Evolutionary conservation across 2,797 vertebrate genomes (phyloP).

Genomic region (Pelodytes ibericus): DNA sequence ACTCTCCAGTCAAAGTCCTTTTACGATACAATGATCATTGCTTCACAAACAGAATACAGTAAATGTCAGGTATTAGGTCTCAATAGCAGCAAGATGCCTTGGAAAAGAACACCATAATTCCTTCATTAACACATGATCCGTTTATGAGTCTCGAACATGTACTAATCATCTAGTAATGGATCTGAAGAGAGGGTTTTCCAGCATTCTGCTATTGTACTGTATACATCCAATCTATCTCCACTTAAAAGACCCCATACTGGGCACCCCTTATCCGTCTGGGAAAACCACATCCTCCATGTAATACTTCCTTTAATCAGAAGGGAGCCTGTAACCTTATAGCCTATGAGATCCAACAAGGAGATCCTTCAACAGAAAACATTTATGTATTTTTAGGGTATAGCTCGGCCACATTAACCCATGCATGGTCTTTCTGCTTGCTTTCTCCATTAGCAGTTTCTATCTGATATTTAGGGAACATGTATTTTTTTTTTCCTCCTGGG

Average conservation of each 20-base stretch:
- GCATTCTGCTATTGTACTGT: slow-evolving; percentile 12
- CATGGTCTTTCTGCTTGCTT: neutral
- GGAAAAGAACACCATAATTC: too few relatives aligned
- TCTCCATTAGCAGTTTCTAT: neutral
- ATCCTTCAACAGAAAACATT: slow-evolving; percentile 20
- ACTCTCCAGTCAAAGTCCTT: too few relatives aligned
- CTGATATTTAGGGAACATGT: neutral
- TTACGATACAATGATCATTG: too few relatives aligned
- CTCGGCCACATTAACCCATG: slow-evolving; percentile 2
- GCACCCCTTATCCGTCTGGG: slow-evolving; percentile 22
- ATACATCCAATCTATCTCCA: slow-evolving; percentile 19
- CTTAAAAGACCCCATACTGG: slow-evolving; percentile 34
- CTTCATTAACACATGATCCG: neutral
- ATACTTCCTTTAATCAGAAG: slow-evolving; percentile 31
- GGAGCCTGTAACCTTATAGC: slow-evolving; percentile 36
- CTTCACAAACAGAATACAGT: too few relatives aligned
- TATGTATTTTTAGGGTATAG: slow-evolving; percentile 17
- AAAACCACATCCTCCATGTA: slow-evolving; percentile 33
- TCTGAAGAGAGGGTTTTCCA: neutral
- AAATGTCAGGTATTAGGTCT: too few relatives aligned
- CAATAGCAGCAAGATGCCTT: too few relatives aligned
- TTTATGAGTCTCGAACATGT: too few relatives aligned
- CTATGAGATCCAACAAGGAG: slow-evolving; percentile 20
- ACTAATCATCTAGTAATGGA: slow-evolving; percentile 7
- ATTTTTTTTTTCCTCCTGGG: slow-evolving; percentile 2